Evolutionary conservation across 2,888 invertebrate species (phyloP).

Genomic region (Amphimallon solstitiale): DNA sequence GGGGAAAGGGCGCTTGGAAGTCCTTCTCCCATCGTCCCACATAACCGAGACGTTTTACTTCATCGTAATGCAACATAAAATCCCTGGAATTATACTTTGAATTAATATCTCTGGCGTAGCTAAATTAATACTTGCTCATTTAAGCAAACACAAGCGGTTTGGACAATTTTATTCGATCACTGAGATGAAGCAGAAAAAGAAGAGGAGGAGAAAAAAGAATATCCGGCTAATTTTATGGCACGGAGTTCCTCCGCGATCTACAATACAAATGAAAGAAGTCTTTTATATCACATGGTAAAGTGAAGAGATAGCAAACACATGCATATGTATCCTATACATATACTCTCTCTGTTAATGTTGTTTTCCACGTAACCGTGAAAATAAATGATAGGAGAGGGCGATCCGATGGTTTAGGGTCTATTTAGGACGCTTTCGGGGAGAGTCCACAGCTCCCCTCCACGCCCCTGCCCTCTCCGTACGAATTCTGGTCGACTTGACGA

Average conservation of each 20-base stretch:
- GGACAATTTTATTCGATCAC: conserved; percentile 3
- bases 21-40: neutral
- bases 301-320: neutral
- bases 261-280: neutral
- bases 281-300: neutral
- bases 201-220: too few relatives aligned
- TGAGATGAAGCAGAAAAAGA: neutral
- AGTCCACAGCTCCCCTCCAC: too few relatives aligned
- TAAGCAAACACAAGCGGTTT: conserved; percentile 43
- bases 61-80: conserved; percentile 51
- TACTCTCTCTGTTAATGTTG: conserved; percentile 23
- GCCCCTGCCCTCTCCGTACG: too few relatives aligned
- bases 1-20: too few relatives aligned
- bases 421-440: neutral
- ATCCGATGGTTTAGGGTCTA: neutral
- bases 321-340: conserved; percentile 2
- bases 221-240: conserved; percentile 21
- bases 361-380: conserved; percentile 16
- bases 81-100: conserved; percentile 53
- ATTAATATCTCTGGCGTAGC: conserved; percentile 55
- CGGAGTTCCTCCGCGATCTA: too few relatives aligned
- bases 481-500: conserved; percentile 8
- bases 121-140: conserved; percentile 53
- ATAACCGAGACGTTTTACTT: neutral
- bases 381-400: conserved; percentile 5